Percentiles rank a stretch among this genome's conserved stretches.
Conservation (phyloP, 1,140 invertebrate species). For the Asobara japonica region DNA sequence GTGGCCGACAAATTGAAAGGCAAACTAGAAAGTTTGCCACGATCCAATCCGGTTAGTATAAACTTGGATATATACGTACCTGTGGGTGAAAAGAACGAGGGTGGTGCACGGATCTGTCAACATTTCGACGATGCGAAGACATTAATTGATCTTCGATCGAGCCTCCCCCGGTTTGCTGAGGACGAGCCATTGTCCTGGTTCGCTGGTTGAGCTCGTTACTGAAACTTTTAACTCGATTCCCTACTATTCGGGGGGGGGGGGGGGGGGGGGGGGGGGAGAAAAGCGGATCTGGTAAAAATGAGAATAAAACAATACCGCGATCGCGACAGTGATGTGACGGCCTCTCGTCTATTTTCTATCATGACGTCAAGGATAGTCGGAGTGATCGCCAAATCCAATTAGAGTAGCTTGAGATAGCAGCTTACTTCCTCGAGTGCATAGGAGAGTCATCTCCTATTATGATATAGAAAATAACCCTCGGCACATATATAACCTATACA, state of each 20-base stretch:
- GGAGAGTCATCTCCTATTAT: too few relatives aligned
- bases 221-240: conserved; percentile 4
- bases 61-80: conserved; percentile 9
- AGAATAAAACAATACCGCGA: background rate
- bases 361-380: background rate
- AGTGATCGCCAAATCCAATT: conserved; percentile 12
- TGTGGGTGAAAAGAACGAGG: background rate
- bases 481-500: too few relatives aligned
- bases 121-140: conserved; percentile 27
- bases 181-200: conserved; percentile 5
- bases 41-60: conserved; percentile 30
- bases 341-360: background rate
- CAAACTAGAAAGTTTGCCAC: conserved; percentile 46
- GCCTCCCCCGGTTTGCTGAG: background rate
- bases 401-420: background rate
- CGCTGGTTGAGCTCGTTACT: background rate
- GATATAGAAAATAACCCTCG: too few relatives aligned
- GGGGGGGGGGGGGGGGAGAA: too few relatives aligned
- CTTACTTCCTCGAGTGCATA: too few relatives aligned
- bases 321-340: conserved; percentile 1
- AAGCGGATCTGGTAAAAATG: background rate
- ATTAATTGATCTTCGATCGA: conserved; percentile 34
- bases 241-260: background rate
- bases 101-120: conserved; percentile 26
- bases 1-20: conserved; percentile 46